These are phyloP conservation scores for Dipodomys stephensi DNA, from an alignment of 2,113 vertebrate species.

Conservation along the genomic window DNA sequence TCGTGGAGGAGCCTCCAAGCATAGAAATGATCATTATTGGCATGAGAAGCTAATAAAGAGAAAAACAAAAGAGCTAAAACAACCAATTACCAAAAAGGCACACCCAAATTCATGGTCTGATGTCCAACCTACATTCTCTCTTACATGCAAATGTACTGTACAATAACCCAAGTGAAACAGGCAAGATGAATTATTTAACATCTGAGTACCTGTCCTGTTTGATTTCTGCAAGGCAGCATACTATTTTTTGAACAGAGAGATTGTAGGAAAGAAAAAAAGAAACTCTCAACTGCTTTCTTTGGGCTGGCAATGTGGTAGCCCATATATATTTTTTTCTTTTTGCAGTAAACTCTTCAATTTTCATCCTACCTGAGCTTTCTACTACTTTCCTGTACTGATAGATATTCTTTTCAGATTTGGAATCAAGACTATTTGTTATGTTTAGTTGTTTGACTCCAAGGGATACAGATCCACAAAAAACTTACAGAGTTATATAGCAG, in stretches of 20 bases:
- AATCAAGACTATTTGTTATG: neutral
- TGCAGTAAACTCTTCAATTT: neutral
- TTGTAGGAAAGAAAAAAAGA: neutral
- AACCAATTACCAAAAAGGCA: neutral
- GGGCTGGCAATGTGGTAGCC: neutral
- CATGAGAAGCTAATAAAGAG: neutral
- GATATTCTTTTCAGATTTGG: neutral
- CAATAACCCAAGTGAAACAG: neutral
- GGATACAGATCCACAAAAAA: neutral
- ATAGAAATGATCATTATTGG: neutral
- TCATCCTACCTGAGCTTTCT: neutral
- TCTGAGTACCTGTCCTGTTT: neutral
- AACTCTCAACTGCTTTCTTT: neutral
- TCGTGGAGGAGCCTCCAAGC: slow-evolving; percentile 19
- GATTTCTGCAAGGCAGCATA: neutral
- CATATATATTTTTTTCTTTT: neutral
- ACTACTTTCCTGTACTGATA: neutral
- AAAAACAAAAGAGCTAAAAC: neutral
- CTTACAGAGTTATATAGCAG: neutral
- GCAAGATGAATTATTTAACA: neutral
- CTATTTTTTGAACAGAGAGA: neutral
- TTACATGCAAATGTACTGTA: neutral
- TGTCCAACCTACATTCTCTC: neutral
- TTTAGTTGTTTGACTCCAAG: neutral
- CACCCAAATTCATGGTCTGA: neutral